Percentiles rank a stretch among this genome's conserved stretches.
Conservation (phyloP, 2,113 vertebrate species). For the Dasyprocta punctata region DNA sequence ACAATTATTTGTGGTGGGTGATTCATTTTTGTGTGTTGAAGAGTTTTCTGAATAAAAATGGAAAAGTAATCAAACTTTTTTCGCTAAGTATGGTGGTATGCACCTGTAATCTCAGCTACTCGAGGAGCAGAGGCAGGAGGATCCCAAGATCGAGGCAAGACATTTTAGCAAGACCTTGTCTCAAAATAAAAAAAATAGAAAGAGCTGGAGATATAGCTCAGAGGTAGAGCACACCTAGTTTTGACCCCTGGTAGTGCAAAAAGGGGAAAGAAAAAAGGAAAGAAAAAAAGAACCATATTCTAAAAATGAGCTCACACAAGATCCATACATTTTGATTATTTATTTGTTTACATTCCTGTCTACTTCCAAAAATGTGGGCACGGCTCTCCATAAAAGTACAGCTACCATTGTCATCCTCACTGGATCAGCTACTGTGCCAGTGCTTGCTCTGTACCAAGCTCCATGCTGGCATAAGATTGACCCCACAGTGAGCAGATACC, state of each 20-base stretch:
- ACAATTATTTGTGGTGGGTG: neutral
- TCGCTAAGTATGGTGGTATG: too few relatives aligned
- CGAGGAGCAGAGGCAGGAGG: neutral
- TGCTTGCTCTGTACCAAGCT: too few relatives aligned
- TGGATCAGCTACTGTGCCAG: too few relatives aligned
- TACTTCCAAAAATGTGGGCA: neutral
- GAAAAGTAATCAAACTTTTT: neutral
- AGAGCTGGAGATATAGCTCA: too few relatives aligned
- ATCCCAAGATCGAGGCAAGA: neutral
- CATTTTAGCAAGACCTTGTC: too few relatives aligned
- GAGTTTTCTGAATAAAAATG: slow-evolving; percentile 25
- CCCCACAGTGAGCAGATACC: too few relatives aligned
- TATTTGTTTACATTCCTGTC: neutral
- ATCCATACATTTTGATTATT: neutral
- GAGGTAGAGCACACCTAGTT: neutral
- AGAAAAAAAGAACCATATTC: neutral
- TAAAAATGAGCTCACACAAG: slow-evolving; percentile 29
- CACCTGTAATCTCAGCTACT: too few relatives aligned
- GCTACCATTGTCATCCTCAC: neutral
- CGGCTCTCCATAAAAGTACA: slow-evolving; percentile 10
- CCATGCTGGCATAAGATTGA: too few relatives aligned
- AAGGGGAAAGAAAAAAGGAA: neutral
- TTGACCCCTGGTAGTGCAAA: neutral
- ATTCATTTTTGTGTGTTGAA: slow-evolving; percentile 2
- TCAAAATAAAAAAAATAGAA: too few relatives aligned